Base-by-base conservation (phyloP, 2,888 invertebrate species). In the Nomada goodeniana region DNA sequence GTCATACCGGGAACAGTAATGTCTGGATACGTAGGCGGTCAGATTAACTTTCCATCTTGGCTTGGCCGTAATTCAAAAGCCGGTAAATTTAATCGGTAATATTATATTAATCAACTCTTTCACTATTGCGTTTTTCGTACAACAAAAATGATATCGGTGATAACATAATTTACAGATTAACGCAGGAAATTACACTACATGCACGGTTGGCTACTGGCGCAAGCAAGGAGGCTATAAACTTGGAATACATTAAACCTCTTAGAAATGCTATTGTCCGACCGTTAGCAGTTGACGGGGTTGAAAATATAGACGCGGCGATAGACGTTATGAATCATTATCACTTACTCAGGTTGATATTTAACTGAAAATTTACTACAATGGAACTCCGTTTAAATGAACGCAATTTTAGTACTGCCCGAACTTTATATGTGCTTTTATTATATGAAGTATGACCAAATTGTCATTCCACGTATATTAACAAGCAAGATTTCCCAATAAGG, bases 41-140 rank as follows among this genome's bases (percentile, higher is more conserved):
- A 97, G 95, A 97, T 98, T 26, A 96, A 97, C 91, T 99, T 99
- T 94, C 99, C 99, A 2, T 95, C 96, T 55, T 99, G 99, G 99
- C 96, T 99, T 72, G 99, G 99, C 1, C 98, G 98, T 94, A 98
- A 99, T 94, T 99, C 99, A 0, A 96, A 96, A 83, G 94, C 95
- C 23, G 96, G 94, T 84, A 99, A 99, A 94, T 96, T 97, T 92
- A 96, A 96, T 29, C 96, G 96, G 97, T 98, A 93, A 92, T 93
- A 50, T 29, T 18, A 52, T 50, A 13, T 29, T 10, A 20, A 18
- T 47, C 52, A 29, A 3, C 50, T 11, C 44, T 7, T 42, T 52
- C 23, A 29, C 18, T 53, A 42, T 63, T 53, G 42, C 20, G 3
- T 50, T 65, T 23, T n/a, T 10, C 55, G 26, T 63, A 64, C 47